These are phyloP conservation scores for Capricornis sumatraensis DNA, from an alignment of 2,113 vertebrate species.

Conservation along the genomic window DNA sequence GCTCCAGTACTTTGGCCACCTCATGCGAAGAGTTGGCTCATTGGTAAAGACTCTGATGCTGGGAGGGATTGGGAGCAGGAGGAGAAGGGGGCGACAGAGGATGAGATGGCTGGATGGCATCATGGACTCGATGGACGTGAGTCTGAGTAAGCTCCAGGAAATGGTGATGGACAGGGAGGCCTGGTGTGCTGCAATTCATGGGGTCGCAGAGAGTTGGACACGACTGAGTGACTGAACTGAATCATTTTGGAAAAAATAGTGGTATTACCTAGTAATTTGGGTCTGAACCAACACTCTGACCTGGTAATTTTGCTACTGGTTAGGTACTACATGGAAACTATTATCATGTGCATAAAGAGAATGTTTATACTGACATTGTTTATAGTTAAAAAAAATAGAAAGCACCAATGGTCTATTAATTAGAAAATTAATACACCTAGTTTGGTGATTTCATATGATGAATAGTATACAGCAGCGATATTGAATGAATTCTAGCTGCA, in stretches of 20 bases:
- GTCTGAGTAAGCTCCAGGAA: no score
- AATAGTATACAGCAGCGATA: background rate
- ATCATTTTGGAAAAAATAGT: background rate
- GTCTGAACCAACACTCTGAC: background rate
- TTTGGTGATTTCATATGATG: background rate
- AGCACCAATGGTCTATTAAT: background rate
- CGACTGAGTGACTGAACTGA: background rate
- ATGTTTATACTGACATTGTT: background rate
- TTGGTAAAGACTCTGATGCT: no score
- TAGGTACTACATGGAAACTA: background rate
- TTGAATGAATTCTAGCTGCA: background rate
- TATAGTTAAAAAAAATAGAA: background rate
- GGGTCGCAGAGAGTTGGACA: background rate
- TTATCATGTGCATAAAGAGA: background rate
- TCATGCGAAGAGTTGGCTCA: no score
- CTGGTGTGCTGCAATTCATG: fast-evolving
- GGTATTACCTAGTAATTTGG: background rate
- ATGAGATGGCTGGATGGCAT: no score
- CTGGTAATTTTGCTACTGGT: background rate
- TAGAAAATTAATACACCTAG: background rate
- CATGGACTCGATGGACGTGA: no score
- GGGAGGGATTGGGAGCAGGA: no score
- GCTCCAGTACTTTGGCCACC: no score
- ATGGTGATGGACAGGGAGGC: no score
- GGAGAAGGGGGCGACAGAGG: no score